Percentiles rank a stretch among this genome's conserved stretches.
phyloP scores from a whole-genome alignment of 2,888 invertebrate species.

The Cephalotes varians region DNA sequence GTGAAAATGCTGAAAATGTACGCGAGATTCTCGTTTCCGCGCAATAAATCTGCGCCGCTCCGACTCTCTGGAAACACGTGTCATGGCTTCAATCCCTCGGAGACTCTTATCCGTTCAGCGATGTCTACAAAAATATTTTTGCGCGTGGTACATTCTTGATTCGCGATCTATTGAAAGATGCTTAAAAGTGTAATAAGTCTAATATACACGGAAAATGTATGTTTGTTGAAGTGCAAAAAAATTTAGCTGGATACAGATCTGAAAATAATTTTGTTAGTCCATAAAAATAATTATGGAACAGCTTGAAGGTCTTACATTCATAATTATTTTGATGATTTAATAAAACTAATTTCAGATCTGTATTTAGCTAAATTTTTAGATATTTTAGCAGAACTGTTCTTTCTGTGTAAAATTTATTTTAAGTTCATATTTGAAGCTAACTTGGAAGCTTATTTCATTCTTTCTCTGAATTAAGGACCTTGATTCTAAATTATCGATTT shows the following conservation, averaged over 20 bases:
- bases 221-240: too few relatives aligned
- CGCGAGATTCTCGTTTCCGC: conserved; percentile 30
- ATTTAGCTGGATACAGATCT: too few relatives aligned
- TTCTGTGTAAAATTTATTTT: not conserved
- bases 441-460: not conserved
- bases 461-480: too few relatives aligned
- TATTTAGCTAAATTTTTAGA: too few relatives aligned
- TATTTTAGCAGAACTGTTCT: too few relatives aligned
- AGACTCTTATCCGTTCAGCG: not conserved
- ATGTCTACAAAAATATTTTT: not conserved
- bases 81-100: conserved; percentile 24
- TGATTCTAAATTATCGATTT: not conserved
- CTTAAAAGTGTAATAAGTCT: not conserved
- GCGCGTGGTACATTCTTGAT: not conserved
- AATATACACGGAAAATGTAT: not conserved
- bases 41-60: conserved; percentile 44
- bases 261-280: too few relatives aligned
- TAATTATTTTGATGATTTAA: too few relatives aligned
- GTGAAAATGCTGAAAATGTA: conserved; percentile 41
- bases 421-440: not conserved
- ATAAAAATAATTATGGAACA: too few relatives aligned
- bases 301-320: too few relatives aligned
- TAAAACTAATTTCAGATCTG: too few relatives aligned
- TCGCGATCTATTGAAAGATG: not conserved
- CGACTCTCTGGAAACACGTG: conserved; percentile 28